Percentiles rank a stretch among this genome's conserved stretches.
Evolutionary conservation across 2,888 invertebrate species (phyloP).

Genomic region (Megastigmus dorsalis): DNA sequence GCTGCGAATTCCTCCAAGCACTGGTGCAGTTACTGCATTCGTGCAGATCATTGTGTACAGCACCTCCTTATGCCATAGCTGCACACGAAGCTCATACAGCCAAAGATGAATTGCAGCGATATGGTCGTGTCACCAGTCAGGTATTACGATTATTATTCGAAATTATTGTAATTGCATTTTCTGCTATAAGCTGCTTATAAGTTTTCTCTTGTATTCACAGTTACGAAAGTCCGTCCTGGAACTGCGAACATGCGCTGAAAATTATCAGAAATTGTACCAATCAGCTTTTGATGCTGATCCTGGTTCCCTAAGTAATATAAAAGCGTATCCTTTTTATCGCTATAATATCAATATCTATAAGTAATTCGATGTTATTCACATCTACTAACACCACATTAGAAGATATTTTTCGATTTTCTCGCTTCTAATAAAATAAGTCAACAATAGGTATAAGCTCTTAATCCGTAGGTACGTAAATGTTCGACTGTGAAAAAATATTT

Average conservation of each 20-base stretch:
- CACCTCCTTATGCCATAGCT: constrained; percentile 95
- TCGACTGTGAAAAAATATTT: too few species aligned
- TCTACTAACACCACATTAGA: too few species aligned
- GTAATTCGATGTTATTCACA: constrained; percentile 2
- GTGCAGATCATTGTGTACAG: constrained; percentile 86
- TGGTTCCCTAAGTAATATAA: constrained; percentile 82
- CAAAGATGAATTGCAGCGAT: constrained; percentile 85
- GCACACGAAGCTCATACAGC: constrained; percentile 86
- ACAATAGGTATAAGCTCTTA: too few species aligned
- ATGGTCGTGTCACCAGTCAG: constrained; percentile 87
- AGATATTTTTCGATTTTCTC: too few species aligned
- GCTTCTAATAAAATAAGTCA: too few species aligned
- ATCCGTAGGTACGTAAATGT: too few species aligned
- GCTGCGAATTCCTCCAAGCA: constrained; percentile 84
- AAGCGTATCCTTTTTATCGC: constrained; percentile 67
- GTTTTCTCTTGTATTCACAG: constrained; percentile 66
- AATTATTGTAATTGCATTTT: constrained; percentile 3
- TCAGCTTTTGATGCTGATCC: constrained; percentile 91
- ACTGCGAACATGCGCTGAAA: constrained; percentile 83
- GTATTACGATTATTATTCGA: constrained; percentile 64
- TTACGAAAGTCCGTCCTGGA: constrained; percentile 84
- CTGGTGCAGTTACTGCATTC: constrained; percentile 81
- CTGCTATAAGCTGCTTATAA: not conserved
- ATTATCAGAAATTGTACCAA: constrained; percentile 86
- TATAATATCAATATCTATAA: not conserved